These are phyloP conservation scores for Trachymyrmex septentrionalis DNA, from an alignment of 1,140 invertebrate genomes.

Conservation along the genomic window DNA sequence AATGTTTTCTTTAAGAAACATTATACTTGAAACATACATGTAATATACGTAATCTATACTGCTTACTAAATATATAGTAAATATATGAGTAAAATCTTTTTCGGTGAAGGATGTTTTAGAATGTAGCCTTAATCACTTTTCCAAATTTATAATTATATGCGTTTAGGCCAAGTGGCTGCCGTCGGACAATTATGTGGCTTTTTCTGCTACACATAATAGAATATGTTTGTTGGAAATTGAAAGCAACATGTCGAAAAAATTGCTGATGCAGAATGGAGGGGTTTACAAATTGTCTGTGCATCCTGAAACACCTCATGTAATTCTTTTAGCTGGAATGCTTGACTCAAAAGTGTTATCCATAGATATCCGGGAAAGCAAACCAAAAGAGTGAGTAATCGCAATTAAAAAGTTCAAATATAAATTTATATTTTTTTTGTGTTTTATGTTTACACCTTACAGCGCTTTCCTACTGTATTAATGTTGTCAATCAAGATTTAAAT, in stretches of 20 bases:
- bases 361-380: slow-evolving; percentile 92
- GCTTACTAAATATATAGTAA: no score
- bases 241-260: slow-evolving; percentile 87
- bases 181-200: slow-evolving; percentile 93
- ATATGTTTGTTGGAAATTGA: no score
- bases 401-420: background rate
- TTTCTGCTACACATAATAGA: no score
- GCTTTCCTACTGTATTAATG: no score
- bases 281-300: slow-evolving; percentile 93
- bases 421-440: no score
- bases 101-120: no score
- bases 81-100: no score
- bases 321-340: slow-evolving; percentile 96
- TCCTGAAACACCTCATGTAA: slow-evolving; percentile 91
- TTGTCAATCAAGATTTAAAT: no score
- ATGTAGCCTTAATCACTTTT: background rate
- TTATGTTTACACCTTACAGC: no score
- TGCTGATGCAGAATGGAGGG: slow-evolving; percentile 91
- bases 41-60: no score
- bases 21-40: no score
- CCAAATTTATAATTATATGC: background rate
- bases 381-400: slow-evolving; percentile 87
- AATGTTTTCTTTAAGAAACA: no score
- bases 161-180: slow-evolving; percentile 90
- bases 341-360: slow-evolving; percentile 93